Evolutionary conservation across 2,888 invertebrate species (phyloP).

Genomic region (Timema cristinae): DNA sequence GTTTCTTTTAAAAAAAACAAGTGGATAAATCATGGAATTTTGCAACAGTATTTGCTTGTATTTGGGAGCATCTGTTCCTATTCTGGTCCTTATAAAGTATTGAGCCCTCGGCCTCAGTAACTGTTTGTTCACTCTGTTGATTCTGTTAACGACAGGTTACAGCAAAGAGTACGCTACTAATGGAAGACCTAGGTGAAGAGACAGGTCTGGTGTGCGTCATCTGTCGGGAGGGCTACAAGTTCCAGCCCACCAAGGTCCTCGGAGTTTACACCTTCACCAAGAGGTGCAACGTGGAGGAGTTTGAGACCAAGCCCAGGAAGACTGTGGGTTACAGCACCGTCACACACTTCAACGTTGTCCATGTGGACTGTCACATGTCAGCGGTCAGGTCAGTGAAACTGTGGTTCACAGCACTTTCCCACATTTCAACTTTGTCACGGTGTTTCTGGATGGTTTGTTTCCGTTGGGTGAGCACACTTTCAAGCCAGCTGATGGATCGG

Average conservation of each 20-base stretch:
- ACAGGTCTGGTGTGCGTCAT: slow-evolving; percentile 95
- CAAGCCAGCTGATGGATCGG: too few species aligned
- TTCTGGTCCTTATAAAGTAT: too few species aligned
- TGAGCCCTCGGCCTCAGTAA: not conserved
- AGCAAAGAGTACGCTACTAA: slow-evolving; percentile 85
- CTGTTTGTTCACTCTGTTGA: not conserved
- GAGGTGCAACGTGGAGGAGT: slow-evolving; percentile 89
- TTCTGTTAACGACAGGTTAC: slow-evolving; percentile 54
- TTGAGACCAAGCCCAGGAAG: slow-evolving; percentile 83
- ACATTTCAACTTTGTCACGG: too few species aligned
- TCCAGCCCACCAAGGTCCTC: slow-evolving; percentile 88
- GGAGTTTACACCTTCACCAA: slow-evolving; percentile 97
- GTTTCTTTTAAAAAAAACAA: too few species aligned
- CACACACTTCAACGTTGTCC: slow-evolving; percentile 97
- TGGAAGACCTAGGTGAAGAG: slow-evolving; percentile 94
- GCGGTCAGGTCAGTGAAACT: slow-evolving; percentile 65
- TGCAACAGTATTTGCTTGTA: too few species aligned
- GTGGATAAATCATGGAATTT: too few species aligned
- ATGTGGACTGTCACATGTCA: slow-evolving; percentile 96
- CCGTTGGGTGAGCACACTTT: too few species aligned
- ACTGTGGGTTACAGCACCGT: slow-evolving; percentile 89
- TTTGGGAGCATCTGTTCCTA: too few species aligned
- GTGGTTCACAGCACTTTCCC: too few species aligned
- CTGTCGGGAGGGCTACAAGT: slow-evolving; percentile 96
- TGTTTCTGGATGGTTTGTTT: too few species aligned